A percentile compares a stretch with the other conserved stretches of the same genome.
Conservation (phyloP, 1,140 invertebrate genomes). For the Drosophila ambigua region DNA sequence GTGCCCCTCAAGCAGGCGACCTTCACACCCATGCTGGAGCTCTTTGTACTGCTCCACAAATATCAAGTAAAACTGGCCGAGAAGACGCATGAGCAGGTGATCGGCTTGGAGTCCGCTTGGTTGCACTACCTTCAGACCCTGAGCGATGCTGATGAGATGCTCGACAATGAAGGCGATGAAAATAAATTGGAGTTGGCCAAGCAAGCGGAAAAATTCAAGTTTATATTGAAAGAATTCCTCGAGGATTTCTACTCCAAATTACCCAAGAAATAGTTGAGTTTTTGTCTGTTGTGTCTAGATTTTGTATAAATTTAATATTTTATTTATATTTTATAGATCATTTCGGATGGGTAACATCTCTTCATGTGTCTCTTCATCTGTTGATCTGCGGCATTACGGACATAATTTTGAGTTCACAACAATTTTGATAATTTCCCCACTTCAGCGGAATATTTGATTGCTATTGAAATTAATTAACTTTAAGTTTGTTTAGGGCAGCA, state of each 20-base stretch:
- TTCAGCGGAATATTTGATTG: not conserved
- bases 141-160: conserved; percentile 71
- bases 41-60: conserved; percentile 75
- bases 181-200: conserved; percentile 44
- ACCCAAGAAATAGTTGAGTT: conserved; percentile 46
- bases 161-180: conserved; percentile 67
- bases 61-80: conserved; percentile 64
- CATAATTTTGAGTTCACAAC: too few species aligned
- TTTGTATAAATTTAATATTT: not conserved
- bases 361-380: too few species aligned
- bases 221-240: conserved; percentile 69
- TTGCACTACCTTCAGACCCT: conserved; percentile 69
- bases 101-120: conserved; percentile 61
- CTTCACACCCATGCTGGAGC: conserved; percentile 64
- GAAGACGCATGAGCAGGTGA: conserved; percentile 49
- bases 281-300: not conserved
- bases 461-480: conserved; percentile 1
- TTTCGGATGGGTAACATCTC: too few species aligned
- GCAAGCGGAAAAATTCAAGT: conserved; percentile 66
- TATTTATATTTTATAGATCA: too few species aligned
- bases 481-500: too few species aligned
- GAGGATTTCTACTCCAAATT: conserved; percentile 72
- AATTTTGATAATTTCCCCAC: too few species aligned
- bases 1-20: conserved; percentile 54
- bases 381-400: not conserved